Percentiles rank a stretch among this genome's conserved stretches.
Conservation (phyloP, 2,888 invertebrate species). For the Melanchra persicariae region DNA sequence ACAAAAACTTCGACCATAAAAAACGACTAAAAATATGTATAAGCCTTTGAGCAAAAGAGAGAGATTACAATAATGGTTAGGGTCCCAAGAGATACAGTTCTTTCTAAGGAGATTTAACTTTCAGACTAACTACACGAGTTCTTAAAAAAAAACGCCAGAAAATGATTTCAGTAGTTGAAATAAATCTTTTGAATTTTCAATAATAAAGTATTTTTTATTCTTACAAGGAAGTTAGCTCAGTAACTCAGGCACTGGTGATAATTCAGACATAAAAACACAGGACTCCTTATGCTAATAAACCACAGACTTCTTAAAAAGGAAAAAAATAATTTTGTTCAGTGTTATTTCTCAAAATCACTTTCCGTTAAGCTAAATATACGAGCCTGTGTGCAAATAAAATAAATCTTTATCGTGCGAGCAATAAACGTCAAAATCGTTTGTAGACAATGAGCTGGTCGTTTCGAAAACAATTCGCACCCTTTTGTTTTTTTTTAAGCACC, state of each 20-base stretch:
- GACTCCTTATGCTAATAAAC: conserved; percentile 25
- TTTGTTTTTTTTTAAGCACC: conserved; percentile 70
- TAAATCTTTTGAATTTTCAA: too few relatives aligned
- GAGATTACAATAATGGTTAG: too few relatives aligned
- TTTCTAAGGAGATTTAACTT: neutral
- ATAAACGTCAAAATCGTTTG: conserved; percentile 65
- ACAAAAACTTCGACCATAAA: too few relatives aligned
- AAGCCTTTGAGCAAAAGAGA: too few relatives aligned
- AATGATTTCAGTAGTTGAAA: too few relatives aligned
- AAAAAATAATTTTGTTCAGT: conserved; percentile 27
- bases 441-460: conserved; percentile 60
- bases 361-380: conserved; percentile 51
- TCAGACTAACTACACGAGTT: neutral
- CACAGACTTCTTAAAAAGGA: conserved; percentile 21
- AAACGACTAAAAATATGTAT: too few relatives aligned
- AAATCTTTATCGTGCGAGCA: conserved; percentile 52
- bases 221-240: too few relatives aligned
- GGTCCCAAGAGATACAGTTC: neutral
- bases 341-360: conserved; percentile 59
- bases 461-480: conserved; percentile 72
- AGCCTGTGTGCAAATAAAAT: conserved; percentile 42
- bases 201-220: too few relatives aligned
- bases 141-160: too few relatives aligned
- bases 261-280: conserved; percentile 2
- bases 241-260: too few relatives aligned